Evolutionary conservation across 92 coral and sea anemone genomes (phyloP), one percentile per base, ranked within the genome.

Genomic region (Ricordea florida): DNA sequence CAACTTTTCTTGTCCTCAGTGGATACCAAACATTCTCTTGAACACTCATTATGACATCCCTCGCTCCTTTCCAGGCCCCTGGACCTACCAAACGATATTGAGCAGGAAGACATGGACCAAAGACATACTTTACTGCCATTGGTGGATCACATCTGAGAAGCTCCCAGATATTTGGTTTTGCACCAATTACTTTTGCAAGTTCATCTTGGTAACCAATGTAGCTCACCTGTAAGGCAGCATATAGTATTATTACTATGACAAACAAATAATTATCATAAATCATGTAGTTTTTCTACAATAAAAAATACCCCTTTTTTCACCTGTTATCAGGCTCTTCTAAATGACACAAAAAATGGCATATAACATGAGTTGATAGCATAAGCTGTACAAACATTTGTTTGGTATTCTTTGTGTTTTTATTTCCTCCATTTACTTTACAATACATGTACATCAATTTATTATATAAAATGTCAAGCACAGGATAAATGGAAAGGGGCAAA

Each of bases 1-100:
- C 42, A n/a, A 55, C 59, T 58, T 72, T 76, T 55, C 91, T 80
- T 26, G 93, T 88, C 62, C 69, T 79, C 40, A 91, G 60, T 29
- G 97, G 91, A 10, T 48, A 26, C 10, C 50, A 48, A 32, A 14
- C 42, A 16, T 85, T 80, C 52, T 91, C 93, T 36, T 82, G 64
- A 8, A 85, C 79, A 21, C 74, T 82, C 59, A 72, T 83, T 17
- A 94, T 94, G 34, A 83, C 79, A 10, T 79, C 79, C 67, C 86
- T 91, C 10, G 98, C 98, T 38, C 87, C 97, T 53, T 74, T 17
- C 93, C 93, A 93, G 47, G 88, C 25, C 30, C 93, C 89, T 16
- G 92, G 94, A 21, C 98, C 97, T 50, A 85, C 56, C 45, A 94
- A 72, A 36, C 98, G 88, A 68, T 82, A 94, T 58, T 94, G 98